Evolutionary conservation across 2,888 invertebrate species (phyloP).

Genomic region (Branchipolynoe longqiensis): DNA sequence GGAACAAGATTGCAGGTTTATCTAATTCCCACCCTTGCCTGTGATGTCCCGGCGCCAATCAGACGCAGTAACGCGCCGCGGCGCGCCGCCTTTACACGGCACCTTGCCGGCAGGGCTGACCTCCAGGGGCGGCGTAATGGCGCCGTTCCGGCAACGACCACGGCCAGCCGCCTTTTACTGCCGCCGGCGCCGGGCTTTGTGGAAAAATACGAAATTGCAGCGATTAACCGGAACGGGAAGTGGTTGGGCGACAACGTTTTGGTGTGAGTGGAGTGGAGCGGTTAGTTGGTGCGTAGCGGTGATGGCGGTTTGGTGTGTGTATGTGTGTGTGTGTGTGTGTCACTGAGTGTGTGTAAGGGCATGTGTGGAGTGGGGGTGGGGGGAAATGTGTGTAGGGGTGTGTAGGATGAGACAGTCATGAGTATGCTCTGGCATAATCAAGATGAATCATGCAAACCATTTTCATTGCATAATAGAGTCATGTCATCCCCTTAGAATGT

Average conservation of each 20-base stretch:
- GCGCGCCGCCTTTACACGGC: background rate
- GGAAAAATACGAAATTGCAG: background rate
- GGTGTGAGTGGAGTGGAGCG: background rate
- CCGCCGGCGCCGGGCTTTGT: background rate
- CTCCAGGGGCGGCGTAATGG: background rate
- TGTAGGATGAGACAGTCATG: no score
- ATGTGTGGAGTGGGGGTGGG: no score
- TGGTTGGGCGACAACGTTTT: background rate
- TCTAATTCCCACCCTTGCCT: slow-evolving; percentile 33
- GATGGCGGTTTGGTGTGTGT: no score
- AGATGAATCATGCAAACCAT: no score
- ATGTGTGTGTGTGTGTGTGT: no score
- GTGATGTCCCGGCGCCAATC: slow-evolving; percentile 27
- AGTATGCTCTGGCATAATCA: no score
- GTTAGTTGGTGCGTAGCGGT: no score
- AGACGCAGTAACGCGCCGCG: background rate
- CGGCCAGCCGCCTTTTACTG: background rate
- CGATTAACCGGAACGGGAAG: background rate
- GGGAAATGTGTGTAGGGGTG: no score
- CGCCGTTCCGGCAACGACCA: background rate
- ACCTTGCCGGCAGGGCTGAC: background rate
- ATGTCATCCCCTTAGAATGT: no score
- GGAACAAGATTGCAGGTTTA: background rate
- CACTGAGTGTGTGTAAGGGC: no score
- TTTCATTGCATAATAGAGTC: no score